Conservation (phyloP, 2,797 vertebrate species). For the Natrix natrix region DNA sequence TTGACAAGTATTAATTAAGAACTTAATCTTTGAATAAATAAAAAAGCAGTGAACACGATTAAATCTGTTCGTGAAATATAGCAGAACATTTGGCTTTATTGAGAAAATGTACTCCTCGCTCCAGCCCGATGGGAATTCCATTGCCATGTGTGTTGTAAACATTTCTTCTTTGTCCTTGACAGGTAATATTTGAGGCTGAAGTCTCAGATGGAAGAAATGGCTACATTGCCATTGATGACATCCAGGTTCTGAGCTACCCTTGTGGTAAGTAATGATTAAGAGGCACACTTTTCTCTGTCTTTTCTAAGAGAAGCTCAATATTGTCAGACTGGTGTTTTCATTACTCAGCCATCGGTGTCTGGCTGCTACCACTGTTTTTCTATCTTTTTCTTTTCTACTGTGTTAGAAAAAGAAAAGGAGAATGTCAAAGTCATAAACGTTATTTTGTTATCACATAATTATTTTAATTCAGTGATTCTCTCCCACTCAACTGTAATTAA, state of each 20-base stretch:
- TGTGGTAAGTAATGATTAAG: constrained; percentile 88
- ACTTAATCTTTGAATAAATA: constrained; percentile 5
- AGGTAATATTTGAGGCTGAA: constrained; percentile 99
- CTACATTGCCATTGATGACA: constrained; percentile 97
- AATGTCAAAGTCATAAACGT: constrained; percentile 25
- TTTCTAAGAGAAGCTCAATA: constrained; percentile 59
- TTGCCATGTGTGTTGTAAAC: constrained; percentile 63
- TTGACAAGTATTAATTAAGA: constrained; percentile 33
- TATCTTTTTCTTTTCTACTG: constrained; percentile 46
- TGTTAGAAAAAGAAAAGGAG: constrained; percentile 32
- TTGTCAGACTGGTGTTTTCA: constrained; percentile 57
- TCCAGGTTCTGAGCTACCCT: constrained; percentile 98
- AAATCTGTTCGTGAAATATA: constrained; percentile 53
- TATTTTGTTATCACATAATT: constrained; percentile 15
- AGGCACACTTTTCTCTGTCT: constrained; percentile 64
- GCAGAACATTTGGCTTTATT: constrained; percentile 53
- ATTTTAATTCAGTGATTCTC: constrained; percentile 9
- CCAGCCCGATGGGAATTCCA: constrained; percentile 47
- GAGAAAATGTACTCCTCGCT: constrained; percentile 32
- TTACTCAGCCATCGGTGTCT: constrained; percentile 39
- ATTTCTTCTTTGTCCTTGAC: constrained; percentile 70
- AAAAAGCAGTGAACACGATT: constrained; percentile 32
- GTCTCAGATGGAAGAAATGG: constrained; percentile 90
- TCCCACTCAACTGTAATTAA: constrained; percentile 7
- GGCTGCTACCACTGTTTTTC: constrained; percentile 48